Base-by-base conservation (phyloP, 2,797 vertebrate species). In the Triplophysa bombifrons region DNA sequence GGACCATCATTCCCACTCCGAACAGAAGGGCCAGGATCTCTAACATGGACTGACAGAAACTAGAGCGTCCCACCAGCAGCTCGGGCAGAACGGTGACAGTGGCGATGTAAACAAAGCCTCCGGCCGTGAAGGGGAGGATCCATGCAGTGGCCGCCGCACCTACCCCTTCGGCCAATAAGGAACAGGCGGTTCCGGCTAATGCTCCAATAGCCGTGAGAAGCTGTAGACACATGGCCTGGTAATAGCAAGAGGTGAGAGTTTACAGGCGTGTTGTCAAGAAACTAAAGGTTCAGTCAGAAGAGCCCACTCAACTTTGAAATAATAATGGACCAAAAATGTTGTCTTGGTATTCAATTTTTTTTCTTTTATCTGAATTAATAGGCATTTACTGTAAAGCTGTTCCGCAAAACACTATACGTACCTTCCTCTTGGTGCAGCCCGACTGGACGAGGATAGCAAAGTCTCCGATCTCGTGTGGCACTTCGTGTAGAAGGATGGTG, bases 371-470 rank as follows among this genome's bases (percentile, higher is more conserved):
- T 4, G 9, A 46, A 13, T 46, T 4, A 38, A 38, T 41, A 11
- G 2, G 10, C 9, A 41, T 41, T 41, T 41, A 41, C 41, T 41
- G 41, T 11, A 41, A 41, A 41, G 9, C 34, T 7, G 34, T 5
- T 38, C 1, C 7, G 34, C 34, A 38, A 38, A 6, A 41, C 5
- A 48, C 14, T 4, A 48, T 48, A 55, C 53, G 9, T 86, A 94
- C 96, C 95, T 97, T 95, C 66, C 80, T 94, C 86, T 97, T 97
- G 84, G 94, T 96, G 92, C 96, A 98, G 67, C 96, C 96, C 0
- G 96, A 96, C 87, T 97, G 96, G 22, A 98, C 93, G 0, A 98
- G 94, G 88, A 98, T 97, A 87, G 96, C 96, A 3, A 97, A 96
- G 87, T 97, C 96, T 17, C 96, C 96, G 0, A 97, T 94, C 91